Conservation (phyloP, 2,888 invertebrate genomes). For the Volucella inanis region DNA sequence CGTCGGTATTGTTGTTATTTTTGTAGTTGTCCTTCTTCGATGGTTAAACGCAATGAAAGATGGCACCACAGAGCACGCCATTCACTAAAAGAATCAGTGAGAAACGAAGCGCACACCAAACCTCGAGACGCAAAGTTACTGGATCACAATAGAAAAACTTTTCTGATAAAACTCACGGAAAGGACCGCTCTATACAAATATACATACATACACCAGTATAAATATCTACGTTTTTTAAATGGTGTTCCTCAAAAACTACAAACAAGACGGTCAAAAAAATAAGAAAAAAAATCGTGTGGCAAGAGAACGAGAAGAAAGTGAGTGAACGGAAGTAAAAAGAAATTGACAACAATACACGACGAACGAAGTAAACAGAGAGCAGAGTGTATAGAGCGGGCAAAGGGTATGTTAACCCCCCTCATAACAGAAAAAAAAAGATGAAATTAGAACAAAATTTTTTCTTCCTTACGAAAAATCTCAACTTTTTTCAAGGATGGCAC, state of each 20-base stretch:
- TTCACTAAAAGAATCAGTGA: conserved; percentile 25
- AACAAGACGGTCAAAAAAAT: conserved; percentile 42
- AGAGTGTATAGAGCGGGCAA: neutral
- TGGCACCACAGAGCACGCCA: conserved; percentile 40
- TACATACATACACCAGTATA: neutral
- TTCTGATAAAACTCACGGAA: conserved; percentile 75
- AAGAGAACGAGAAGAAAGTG: no score
- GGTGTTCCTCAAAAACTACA: conserved; percentile 71
- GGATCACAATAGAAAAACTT: conserved; percentile 74
- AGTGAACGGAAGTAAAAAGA: neutral
- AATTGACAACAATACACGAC: conserved; percentile 49
- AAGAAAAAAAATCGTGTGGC: neutral
- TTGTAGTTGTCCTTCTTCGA: conserved; percentile 27
- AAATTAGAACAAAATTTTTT: conserved; percentile 18
- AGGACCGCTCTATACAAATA: conserved; percentile 60
- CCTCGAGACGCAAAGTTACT: conserved; percentile 72
- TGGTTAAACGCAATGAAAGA: conserved; percentile 65
- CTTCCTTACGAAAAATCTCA: conserved; percentile 50
- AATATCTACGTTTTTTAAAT: conserved; percentile 61
- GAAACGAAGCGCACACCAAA: conserved; percentile 50
- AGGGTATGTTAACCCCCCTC: no score
- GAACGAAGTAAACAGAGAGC: conserved; percentile 60
- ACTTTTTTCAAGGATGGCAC: conserved; percentile 21
- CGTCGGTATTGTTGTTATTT: neutral
- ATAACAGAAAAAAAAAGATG: neutral